Base-by-base conservation (phyloP, 2,797 vertebrate genomes). In the Pogoniulus pusillus region DNA sequence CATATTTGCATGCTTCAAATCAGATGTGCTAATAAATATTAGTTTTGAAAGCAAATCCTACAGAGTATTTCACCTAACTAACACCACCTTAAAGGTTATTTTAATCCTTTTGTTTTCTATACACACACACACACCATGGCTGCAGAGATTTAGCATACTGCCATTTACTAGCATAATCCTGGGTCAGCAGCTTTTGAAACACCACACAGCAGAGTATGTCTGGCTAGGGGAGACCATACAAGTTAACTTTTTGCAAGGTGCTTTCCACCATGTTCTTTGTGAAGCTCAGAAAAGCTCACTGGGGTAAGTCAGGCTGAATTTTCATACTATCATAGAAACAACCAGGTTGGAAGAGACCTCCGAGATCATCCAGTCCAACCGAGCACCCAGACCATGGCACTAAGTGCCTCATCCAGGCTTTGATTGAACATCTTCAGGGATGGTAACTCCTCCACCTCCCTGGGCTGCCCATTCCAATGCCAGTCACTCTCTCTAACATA, bases 51-150 rank as follows among this genome's bases (percentile, higher is more conserved):
- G n/a, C 24, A 71, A 80, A 6, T 41, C 16, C 27, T 78, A 39
- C 70, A 63, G 23, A 55, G 17, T 49, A 73, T 41, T 76, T 74
- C n/a, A 77, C 45, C 60, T 64, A 34, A 12, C 34, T 9, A 62
- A 41, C 32, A 83, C 10, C 6, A 22, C 30, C 24, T 87, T 82
- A 57, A 62, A 78, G 5, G 8, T 7, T 39, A 7, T 29, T 47
- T 27, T 23, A 18, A 4, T 4, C 0, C 0, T 27, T 16, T 10
- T 34, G 16, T 54, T 53, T n/a, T 4, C 16, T 34, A 9, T 37
- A 37, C 17, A 30, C 13, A 53, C 13, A 51, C n/a, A n/a, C 17
- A 18, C 8, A 37, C 12, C 27, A 10, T 35, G 14, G n/a, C 12
- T 75, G 75, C 30, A 78, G 18, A 58, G 16, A 37, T 58, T 63